Evolutionary conservation across 2,797 vertebrate genomes (phyloP).

Genomic region (Sebastes ruberrimus): DNA sequence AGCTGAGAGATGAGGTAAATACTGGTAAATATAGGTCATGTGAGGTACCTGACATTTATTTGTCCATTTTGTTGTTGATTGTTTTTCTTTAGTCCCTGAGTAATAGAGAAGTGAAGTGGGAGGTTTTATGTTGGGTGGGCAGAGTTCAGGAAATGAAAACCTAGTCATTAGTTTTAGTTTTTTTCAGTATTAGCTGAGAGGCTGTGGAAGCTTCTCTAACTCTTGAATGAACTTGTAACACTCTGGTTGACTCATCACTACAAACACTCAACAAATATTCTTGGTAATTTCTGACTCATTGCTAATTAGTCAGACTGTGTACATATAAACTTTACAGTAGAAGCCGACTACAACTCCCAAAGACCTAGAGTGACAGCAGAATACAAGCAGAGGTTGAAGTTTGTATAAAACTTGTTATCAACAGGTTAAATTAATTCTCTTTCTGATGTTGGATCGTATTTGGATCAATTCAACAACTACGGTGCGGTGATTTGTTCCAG

Average conservation of each 20-base stretch:
- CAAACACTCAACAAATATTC: slow-evolving; percentile 2
- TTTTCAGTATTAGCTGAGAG: not conserved
- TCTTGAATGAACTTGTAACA: slow-evolving; percentile 29
- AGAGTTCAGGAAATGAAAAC: slow-evolving; percentile 19
- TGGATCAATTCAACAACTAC: not conserved
- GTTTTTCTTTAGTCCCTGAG: too few species aligned
- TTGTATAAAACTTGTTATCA: not conserved
- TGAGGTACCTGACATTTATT: not conserved
- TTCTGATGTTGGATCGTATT: not conserved
- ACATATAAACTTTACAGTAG: not conserved
- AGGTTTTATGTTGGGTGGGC: not conserved
- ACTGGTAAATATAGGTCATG: not conserved
- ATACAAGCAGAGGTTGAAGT: not conserved
- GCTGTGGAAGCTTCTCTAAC: slow-evolving; percentile 5
- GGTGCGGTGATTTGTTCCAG: not conserved
- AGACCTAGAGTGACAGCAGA: not conserved
- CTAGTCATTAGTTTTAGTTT: not conserved
- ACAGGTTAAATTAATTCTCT: not conserved
- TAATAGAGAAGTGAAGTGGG: not conserved
- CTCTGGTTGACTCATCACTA: slow-evolving; percentile 21
- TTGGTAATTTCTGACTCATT: slow-evolving; percentile 15
- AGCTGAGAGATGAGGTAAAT: not conserved
- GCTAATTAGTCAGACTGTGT: slow-evolving; percentile 3
- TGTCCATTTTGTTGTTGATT: not conserved
- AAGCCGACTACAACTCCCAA: not conserved